Conservation (phyloP, 2,888 invertebrate species). For the Dolichomitus sp. region DNA sequence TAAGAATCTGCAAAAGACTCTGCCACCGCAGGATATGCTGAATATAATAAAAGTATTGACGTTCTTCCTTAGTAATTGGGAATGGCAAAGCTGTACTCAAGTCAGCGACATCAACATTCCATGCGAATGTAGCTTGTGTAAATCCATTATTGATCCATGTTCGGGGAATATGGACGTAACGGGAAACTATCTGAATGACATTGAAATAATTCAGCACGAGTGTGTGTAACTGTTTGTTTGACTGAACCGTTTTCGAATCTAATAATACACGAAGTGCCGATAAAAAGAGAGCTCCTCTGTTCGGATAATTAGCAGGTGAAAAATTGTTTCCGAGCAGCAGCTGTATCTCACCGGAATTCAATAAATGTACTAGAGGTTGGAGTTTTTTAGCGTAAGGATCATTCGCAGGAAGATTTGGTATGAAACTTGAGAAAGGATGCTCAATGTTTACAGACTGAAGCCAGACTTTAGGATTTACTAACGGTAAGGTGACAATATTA, state of each 20-base stretch:
- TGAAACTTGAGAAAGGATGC: slow-evolving; percentile 66
- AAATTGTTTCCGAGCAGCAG: slow-evolving; percentile 62
- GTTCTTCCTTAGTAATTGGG: slow-evolving; percentile 19
- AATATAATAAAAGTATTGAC: slow-evolving; percentile 11
- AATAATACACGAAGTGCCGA: slow-evolving; percentile 60
- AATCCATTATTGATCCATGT: slow-evolving; percentile 62
- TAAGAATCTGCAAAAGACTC: slow-evolving; percentile 57
- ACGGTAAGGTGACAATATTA: slow-evolving; percentile 52
- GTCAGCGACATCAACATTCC: slow-evolving; percentile 63
- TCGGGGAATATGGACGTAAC: slow-evolving; percentile 58
- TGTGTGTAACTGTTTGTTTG: slow-evolving; percentile 30
- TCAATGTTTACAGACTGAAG: slow-evolving; percentile 58
- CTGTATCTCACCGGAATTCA: slow-evolving; percentile 31
- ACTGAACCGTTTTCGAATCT: slow-evolving; percentile 3
- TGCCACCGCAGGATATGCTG: slow-evolving; percentile 45
- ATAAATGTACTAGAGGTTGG: slow-evolving; percentile 51
- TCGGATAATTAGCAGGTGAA: slow-evolving; percentile 62
- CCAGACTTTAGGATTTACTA: slow-evolving; percentile 69
- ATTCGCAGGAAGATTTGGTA: slow-evolving; percentile 55
- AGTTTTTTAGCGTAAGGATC: slow-evolving; percentile 30
- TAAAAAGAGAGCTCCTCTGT: slow-evolving; percentile 67
- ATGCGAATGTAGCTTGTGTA: slow-evolving; percentile 51
- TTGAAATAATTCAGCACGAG: slow-evolving; percentile 56
- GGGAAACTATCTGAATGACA: slow-evolving; percentile 54
- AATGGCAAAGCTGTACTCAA: slow-evolving; percentile 61